These are phyloP conservation scores for Acheta domesticus DNA, from an alignment of 2,888 invertebrate genomes.

Conservation along the genomic window DNA sequence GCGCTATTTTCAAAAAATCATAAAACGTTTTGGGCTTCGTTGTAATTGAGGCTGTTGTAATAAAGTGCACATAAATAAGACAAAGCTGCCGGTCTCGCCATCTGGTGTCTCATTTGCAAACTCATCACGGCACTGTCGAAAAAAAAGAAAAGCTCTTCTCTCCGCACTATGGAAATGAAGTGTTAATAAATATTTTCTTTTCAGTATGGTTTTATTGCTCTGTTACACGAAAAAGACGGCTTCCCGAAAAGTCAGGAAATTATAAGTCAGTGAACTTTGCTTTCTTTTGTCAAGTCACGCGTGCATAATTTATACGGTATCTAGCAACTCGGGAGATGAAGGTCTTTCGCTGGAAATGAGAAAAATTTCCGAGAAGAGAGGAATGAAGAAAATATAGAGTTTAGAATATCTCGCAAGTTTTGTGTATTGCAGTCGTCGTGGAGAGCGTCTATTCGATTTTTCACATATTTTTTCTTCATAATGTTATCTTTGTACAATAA, in stretches of 20 bases:
- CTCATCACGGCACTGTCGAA: neutral
- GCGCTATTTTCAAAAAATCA: conserved; percentile 1
- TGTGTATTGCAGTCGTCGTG: no score
- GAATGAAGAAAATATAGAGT: no score
- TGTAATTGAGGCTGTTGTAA: conserved; percentile 1
- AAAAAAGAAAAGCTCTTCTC: conserved; percentile 5
- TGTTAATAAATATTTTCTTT: conserved; percentile 18
- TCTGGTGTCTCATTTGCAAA: conserved; percentile 18
- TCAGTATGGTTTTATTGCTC: neutral
- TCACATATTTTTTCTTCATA: no score
- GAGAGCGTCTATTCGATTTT: no score
- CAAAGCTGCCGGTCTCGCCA: neutral
- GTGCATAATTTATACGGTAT: no score
- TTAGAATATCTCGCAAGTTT: no score
- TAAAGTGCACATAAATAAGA: conserved; percentile 10
- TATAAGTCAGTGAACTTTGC: no score
- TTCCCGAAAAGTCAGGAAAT: neutral
- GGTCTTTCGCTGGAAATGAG: no score
- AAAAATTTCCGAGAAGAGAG: no score
- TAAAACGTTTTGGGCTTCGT: conserved; percentile 6
- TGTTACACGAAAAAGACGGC: neutral
- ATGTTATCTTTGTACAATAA: no score
- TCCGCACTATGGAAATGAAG: neutral
- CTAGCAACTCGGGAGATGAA: no score
- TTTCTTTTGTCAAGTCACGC: no score